Conservation (phyloP, 2,888 invertebrate species). For the Chaetoderma sp. region DNA sequence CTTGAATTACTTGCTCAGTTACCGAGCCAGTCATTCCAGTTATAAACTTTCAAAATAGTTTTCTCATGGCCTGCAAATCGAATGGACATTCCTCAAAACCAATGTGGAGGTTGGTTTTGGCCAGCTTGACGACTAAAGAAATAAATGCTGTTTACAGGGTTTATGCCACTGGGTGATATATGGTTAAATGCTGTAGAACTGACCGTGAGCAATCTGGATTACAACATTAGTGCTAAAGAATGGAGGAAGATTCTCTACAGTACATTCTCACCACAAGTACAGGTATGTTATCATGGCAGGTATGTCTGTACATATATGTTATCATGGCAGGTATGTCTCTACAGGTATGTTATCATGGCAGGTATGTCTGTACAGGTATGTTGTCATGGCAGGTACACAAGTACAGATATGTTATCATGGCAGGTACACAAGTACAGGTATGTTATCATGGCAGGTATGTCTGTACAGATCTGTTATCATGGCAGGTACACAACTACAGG, state of each 20-base stretch:
- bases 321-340: too few relatives aligned
- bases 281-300: constrained; percentile 70
- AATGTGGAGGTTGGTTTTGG: too few relatives aligned
- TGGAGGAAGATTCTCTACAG: constrained; percentile 76
- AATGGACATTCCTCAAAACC: too few relatives aligned
- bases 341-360: constrained; percentile 71
- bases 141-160: too few relatives aligned
- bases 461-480: background rate
- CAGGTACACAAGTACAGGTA: constrained; percentile 75
- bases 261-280: constrained; percentile 77
- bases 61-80: too few relatives aligned
- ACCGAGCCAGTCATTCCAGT: too few relatives aligned
- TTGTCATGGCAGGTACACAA: background rate
- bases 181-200: constrained; percentile 65
- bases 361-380: background rate
- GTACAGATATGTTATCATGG: constrained; percentile 72
- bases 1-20: too few relatives aligned
- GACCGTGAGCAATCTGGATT: constrained; percentile 79
- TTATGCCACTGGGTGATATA: too few relatives aligned
- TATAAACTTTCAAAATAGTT: too few relatives aligned
- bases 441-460: constrained; percentile 38
- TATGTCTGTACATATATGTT: background rate
- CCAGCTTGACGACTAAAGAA: too few relatives aligned
- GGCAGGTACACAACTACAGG: too few relatives aligned
- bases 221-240: constrained; percentile 77